phyloP scores from a whole-genome alignment of 2,888 invertebrate genomes.

The Bombylius discolor region DNA sequence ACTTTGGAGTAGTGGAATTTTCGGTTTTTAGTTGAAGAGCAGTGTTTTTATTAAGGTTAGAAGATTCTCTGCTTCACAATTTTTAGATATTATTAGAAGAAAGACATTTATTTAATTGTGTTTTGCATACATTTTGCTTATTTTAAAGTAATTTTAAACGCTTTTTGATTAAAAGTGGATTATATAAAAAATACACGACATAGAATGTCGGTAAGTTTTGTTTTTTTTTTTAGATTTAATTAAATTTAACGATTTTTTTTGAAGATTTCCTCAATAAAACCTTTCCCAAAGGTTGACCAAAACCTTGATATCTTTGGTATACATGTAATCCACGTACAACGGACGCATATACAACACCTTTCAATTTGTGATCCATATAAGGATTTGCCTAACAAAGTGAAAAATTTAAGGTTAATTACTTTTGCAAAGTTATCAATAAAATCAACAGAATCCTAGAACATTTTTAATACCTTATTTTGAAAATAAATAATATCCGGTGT shows the following conservation, averaged over 20 bases:
- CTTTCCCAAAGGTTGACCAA: slow-evolving; percentile 34
- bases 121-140: too few relatives aligned
- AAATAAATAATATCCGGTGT: slow-evolving; percentile 46
- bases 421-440: background rate
- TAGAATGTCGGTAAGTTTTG: background rate
- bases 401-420: too few relatives aligned
- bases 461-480: slow-evolving; percentile 48
- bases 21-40: too few relatives aligned
- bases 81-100: too few relatives aligned
- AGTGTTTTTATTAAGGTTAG: too few relatives aligned
- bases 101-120: too few relatives aligned
- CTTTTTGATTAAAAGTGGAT: too few relatives aligned
- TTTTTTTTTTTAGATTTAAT: slow-evolving; percentile 9
- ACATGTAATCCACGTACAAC: slow-evolving; percentile 51
- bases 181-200: too few relatives aligned
- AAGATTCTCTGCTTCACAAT: too few relatives aligned
- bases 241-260: slow-evolving; percentile 32
- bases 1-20: too few relatives aligned
- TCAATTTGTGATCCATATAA: slow-evolving; percentile 46
- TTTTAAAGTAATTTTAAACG: too few relatives aligned
- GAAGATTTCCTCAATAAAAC: slow-evolving; percentile 27
- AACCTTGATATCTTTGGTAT: slow-evolving; percentile 36
- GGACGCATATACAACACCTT: slow-evolving; percentile 51
- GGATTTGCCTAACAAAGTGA: slow-evolving; percentile 44
- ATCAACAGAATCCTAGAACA: background rate